These are phyloP conservation scores for Aspidiotus destructor DNA, from an alignment of 2,888 invertebrate species.

Conservation along the genomic window DNA sequence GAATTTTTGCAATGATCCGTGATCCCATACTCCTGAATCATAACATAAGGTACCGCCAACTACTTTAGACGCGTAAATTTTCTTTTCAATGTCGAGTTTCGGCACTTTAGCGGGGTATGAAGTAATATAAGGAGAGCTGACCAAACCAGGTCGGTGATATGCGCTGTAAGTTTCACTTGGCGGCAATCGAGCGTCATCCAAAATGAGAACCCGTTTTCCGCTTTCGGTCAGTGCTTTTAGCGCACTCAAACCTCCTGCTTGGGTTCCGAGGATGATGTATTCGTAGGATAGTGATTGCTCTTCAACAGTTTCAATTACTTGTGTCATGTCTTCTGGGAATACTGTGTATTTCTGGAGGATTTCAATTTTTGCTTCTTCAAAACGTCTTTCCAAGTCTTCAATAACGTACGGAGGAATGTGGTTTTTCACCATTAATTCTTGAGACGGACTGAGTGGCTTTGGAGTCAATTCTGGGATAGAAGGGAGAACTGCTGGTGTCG, in stretches of 20 bases:
- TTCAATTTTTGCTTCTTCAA: neutral
- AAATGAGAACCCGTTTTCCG: constrained; percentile 13
- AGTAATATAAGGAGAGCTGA: constrained; percentile 13
- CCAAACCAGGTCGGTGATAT: constrained; percentile 17
- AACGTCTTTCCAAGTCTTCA: neutral
- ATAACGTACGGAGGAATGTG: neutral
- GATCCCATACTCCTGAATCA: constrained; percentile 19
- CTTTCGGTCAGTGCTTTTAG: constrained; percentile 10
- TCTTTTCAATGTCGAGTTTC: neutral
- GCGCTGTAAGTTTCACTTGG: constrained; percentile 16
- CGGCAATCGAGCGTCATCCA: constrained; percentile 13
- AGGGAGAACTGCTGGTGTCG: neutral
- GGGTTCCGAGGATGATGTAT: constrained; percentile 11
- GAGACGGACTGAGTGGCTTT: neutral
- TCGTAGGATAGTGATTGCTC: constrained; percentile 9
- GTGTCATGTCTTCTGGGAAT: constrained; percentile 6
- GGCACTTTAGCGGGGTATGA: constrained; percentile 9
- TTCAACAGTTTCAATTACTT: neutral
- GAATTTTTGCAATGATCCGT: constrained; percentile 14
- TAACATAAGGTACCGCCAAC: constrained; percentile 14
- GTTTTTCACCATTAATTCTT: neutral
- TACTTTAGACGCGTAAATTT: constrained; percentile 14
- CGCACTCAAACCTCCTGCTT: constrained; percentile 16
- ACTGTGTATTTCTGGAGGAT: neutral
- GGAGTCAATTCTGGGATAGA: neutral